A percentile compares a stretch with the other conserved stretches of the same genome.
Evolutionary conservation across 2,797 vertebrate species (phyloP).

Genomic region (Lutjanus argentimaculatus): DNA sequence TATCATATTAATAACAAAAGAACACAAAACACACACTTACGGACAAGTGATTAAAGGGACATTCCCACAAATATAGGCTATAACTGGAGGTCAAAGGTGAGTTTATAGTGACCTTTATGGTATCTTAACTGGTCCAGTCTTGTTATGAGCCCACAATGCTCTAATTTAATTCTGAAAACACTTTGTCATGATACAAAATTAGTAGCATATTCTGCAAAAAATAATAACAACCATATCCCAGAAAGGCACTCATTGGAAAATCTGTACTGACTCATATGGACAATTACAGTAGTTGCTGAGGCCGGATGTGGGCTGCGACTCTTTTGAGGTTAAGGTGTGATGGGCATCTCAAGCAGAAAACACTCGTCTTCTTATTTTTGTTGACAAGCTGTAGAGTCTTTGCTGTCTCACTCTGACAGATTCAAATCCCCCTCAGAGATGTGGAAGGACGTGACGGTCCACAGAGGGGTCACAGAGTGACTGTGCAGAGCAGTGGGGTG

Average conservation of each 20-base stretch:
- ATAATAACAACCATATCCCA: not conserved
- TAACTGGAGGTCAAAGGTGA: not conserved
- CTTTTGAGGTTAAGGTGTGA: not conserved
- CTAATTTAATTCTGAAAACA: no score
- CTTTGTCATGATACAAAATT: not conserved
- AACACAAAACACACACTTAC: not conserved
- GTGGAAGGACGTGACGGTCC: constrained; percentile 13
- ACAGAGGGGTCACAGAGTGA: constrained; percentile 52
- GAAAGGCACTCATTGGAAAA: not conserved
- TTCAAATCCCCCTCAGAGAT: constrained; percentile 9
- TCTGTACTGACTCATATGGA: not conserved
- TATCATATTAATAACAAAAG: not conserved
- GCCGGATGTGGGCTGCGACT: not conserved
- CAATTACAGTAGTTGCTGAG: not conserved
- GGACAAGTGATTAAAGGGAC: accelerated
- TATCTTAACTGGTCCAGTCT: not conserved
- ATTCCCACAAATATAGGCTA: no score
- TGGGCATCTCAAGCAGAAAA: constrained; percentile 14
- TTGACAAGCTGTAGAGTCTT: not conserved
- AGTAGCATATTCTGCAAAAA: not conserved
- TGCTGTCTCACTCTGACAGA: constrained; percentile 26
- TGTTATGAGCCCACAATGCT: not conserved
- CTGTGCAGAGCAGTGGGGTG: constrained; percentile 45
- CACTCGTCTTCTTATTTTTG: not conserved
- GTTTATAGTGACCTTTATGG: not conserved